Evolutionary conservation across 2,888 invertebrate species (phyloP).

Genomic region (Nephrotoma flavescens): DNA sequence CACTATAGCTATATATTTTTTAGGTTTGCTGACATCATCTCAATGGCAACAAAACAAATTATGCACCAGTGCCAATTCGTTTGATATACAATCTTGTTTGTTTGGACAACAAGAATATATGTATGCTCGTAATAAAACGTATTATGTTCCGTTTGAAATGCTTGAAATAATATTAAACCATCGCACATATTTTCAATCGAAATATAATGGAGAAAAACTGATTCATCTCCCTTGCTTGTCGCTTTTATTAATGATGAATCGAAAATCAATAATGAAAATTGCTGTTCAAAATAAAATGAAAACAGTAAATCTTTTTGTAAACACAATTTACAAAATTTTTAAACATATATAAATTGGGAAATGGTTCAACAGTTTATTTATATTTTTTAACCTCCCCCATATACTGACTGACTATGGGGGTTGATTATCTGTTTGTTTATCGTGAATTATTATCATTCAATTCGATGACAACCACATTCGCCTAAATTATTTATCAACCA

Average conservation of each 20-base stretch:
- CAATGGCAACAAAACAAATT: background rate
- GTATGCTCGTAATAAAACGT: too few relatives aligned
- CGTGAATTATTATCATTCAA: background rate
- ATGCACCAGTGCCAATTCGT: background rate
- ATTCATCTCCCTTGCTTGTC: background rate
- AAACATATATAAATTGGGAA: background rate
- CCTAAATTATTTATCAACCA: background rate
- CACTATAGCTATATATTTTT: too few relatives aligned
- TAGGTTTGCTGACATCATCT: background rate
- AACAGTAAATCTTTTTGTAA: background rate
- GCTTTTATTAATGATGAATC: background rate
- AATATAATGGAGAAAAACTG: background rate
- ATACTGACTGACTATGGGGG: too few relatives aligned
- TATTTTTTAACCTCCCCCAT: too few relatives aligned
- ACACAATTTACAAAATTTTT: background rate
- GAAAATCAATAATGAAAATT: background rate
- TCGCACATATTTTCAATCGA: background rate
- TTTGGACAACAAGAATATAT: too few relatives aligned
- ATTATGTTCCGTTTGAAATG: too few relatives aligned
- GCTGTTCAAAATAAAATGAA: background rate
- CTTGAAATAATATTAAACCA: too few relatives aligned
- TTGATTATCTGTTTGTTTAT: too few relatives aligned
- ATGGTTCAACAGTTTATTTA: too few relatives aligned
- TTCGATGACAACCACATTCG: background rate
- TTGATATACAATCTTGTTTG: too few relatives aligned